phyloP scores from a whole-genome alignment of 2,113 vertebrate species.

The Cyprinus carpio region DNA sequence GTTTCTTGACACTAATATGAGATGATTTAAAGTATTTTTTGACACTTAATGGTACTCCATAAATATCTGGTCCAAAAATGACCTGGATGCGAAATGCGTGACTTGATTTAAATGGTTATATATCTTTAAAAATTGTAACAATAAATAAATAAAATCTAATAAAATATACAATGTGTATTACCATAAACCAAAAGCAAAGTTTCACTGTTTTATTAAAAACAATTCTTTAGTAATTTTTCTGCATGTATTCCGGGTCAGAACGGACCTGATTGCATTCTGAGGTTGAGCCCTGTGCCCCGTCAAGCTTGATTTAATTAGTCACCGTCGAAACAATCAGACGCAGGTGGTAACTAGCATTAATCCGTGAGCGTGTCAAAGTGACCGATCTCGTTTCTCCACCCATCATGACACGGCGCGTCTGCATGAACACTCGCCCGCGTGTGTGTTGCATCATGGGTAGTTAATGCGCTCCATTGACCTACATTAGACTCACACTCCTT shows the following conservation, averaged over 20 bases:
- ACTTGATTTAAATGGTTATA: too few species aligned
- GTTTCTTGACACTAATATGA: too few species aligned
- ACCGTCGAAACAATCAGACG: not conserved
- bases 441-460: constrained; percentile 19
- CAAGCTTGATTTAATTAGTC: not conserved
- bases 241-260: too few species aligned
- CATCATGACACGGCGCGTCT: not conserved
- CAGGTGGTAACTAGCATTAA: not conserved
- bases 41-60: too few species aligned
- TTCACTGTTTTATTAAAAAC: not conserved
- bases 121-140: too few species aligned
- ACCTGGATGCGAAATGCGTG: too few species aligned
- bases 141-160: too few species aligned
- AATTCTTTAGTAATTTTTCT: too few species aligned
- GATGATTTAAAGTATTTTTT: too few species aligned
- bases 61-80: too few species aligned
- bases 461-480: not conserved
- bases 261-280: too few species aligned
- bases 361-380: not conserved
- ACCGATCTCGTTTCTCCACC: not conserved
- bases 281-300: not conserved
- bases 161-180: not conserved
- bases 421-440: not conserved
- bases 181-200: not conserved
- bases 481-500: not conserved